Conservation (phyloP, 2,797 vertebrate genomes). For the Ciconia nigra region DNA sequence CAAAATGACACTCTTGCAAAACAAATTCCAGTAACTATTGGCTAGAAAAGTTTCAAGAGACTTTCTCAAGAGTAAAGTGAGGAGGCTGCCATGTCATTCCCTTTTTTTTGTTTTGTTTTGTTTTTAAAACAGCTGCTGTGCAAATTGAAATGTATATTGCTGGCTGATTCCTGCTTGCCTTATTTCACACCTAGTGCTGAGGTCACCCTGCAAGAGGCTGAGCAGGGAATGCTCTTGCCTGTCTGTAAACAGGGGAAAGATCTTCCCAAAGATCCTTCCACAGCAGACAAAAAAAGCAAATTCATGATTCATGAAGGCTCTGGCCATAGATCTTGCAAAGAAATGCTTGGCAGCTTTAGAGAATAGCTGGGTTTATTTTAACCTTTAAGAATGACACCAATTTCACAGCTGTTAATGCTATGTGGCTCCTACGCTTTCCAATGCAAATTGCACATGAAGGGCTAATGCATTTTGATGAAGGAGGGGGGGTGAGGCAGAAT, state of each 20-base stretch:
- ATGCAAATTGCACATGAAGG: slow-evolving; percentile 61
- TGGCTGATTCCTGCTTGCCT: background rate
- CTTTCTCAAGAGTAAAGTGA: background rate
- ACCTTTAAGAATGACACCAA: slow-evolving; percentile 64
- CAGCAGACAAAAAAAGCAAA: background rate
- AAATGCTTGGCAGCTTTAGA: slow-evolving; percentile 49
- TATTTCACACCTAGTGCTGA: background rate
- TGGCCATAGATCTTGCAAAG: slow-evolving; percentile 21
- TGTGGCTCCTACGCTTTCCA: slow-evolving; percentile 50
- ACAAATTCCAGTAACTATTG: background rate
- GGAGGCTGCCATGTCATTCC: background rate
- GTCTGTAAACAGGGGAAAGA: background rate
- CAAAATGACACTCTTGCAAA: background rate
- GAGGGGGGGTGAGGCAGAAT: background rate
- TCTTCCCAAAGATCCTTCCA: background rate
- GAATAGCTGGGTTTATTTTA: slow-evolving; percentile 59
- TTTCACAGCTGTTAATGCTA: slow-evolving; percentile 63
- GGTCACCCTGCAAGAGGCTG: background rate
- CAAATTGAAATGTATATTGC: background rate
- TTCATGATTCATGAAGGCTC: slow-evolving; percentile 27
- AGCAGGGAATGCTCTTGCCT: background rate
- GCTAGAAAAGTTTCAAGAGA: background rate
- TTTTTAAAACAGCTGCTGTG: background rate
- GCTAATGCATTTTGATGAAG: slow-evolving; percentile 10
- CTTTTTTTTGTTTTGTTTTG: background rate